Evolutionary conservation across 2,797 vertebrate species (phyloP), one percentile per base, ranked within the genome.

Genomic region (Myotis pilosus): DNA sequence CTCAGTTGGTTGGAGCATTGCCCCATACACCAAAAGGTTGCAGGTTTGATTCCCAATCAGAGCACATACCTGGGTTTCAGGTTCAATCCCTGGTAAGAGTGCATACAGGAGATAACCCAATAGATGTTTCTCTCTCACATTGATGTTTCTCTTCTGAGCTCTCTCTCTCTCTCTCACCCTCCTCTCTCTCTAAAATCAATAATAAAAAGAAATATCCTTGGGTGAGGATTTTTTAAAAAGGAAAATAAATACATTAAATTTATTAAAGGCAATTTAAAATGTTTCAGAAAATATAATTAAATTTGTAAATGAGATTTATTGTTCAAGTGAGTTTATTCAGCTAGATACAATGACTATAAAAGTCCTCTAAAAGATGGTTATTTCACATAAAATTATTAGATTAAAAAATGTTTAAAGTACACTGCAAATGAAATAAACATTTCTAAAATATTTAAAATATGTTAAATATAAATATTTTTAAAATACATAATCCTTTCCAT

Each of bases 281-380:
- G 57, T 53, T 95, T 94, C 68, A 93, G 49, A 94, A 93, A 86
- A 96, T 62, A 1, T 81, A 91, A 92, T 91, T 95, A 82, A 74
- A 51, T 87, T 62, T 86, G 55, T 69, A 91, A 89, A 66, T 82
- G 53, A 16, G 22, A 86, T 88, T 94, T 68, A 81, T 41, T 86
- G 19, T 82, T 78, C 36, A 91, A 90, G 74, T 17, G 4, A 92
- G 15, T 88, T 75, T 72, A 74, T 53, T 76, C 53, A 60, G 30
- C 68, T 78, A 22, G 22, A 88, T 79, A 78, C 60, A 88, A 53
- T 89, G 64, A 69, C 49, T 25, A 83, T 53, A 91, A 91, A 72
- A 55, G 76, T 30, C 10, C 28, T 69, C 60, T 49, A 51, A 78
- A 94, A 94, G 3, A 66, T 12, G 3, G 17, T 68, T 68, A 68